Conservation (phyloP, 1,140 invertebrate species). For the Drosophila pseudoananassae region DNA sequence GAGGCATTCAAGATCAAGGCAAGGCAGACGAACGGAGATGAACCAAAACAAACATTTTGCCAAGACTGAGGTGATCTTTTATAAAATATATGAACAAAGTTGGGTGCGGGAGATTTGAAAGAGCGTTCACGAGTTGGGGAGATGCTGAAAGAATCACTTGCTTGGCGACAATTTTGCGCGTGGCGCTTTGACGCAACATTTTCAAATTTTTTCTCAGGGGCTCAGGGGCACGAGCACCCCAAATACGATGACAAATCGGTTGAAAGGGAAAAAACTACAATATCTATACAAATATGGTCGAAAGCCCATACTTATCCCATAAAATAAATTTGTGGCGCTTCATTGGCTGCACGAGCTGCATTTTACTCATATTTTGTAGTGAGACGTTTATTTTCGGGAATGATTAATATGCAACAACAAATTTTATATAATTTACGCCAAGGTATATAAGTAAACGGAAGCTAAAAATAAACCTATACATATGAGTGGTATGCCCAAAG, state of each 20-base stretch:
- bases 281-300: conserved; percentile 10
- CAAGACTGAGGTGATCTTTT: conserved; percentile 45
- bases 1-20: conserved; percentile 77
- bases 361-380: conserved; percentile 22
- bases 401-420: conserved; percentile 45
- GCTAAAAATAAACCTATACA: conserved; percentile 46
- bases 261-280: conserved; percentile 1
- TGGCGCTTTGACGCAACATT: conserved; percentile 37
- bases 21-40: conserved; percentile 30
- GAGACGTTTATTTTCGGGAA: conserved; percentile 31
- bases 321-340: conserved; percentile 27
- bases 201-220: conserved; percentile 21
- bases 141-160: conserved; percentile 26
- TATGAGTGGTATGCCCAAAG: conserved; percentile 3
- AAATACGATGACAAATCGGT: conserved; percentile 40
- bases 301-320: conserved; percentile 55
- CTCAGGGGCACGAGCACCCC: conserved; percentile 6
- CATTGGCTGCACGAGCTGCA: conserved; percentile 50
- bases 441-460: conserved; percentile 2
- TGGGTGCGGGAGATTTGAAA: conserved; percentile 29
- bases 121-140: conserved; percentile 24
- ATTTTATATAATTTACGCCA: conserved; percentile 13
- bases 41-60: conserved; percentile 65
- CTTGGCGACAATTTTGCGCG: conserved; percentile 53
- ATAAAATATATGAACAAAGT: neutral